Evolutionary conservation across 2,113 vertebrate species (phyloP).

Genomic region (Amblyornis subalaris): DNA sequence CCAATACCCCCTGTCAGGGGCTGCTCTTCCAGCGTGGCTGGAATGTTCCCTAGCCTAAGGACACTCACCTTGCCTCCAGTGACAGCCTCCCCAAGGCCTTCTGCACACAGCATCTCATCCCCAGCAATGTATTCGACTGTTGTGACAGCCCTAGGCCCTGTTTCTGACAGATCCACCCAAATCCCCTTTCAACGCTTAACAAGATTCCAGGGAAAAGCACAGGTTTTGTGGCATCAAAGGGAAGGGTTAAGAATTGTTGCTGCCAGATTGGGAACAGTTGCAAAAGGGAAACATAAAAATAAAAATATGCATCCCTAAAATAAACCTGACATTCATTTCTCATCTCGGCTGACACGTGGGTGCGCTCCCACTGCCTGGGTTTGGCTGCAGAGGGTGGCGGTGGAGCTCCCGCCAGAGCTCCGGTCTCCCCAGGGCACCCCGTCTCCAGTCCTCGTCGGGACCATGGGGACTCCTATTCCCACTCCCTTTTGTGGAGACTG

Average conservation of each 20-base stretch:
- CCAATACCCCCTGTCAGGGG: accelerated
- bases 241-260: neutral
- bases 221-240: neutral
- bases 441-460: accelerated
- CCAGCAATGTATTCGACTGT: neutral
- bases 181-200: accelerated
- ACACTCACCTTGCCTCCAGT: neutral
- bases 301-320: slow-evolving; percentile 14
- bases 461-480: neutral
- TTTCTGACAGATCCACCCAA: neutral
- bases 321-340: neutral
- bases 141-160: neutral
- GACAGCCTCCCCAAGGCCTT: neutral
- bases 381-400: neutral
- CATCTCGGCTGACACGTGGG: neutral
- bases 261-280: neutral
- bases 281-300: neutral
- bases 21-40: neutral
- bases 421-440: accelerated
- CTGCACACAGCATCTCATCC: neutral
- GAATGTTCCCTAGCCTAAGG: neutral
- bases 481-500: no score
- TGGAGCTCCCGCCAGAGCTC: accelerated
- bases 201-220: neutral
- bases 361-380: neutral